Base-by-base conservation (phyloP, 1,140 invertebrate genomes). In the Pentalonia nigronervosa region DNA sequence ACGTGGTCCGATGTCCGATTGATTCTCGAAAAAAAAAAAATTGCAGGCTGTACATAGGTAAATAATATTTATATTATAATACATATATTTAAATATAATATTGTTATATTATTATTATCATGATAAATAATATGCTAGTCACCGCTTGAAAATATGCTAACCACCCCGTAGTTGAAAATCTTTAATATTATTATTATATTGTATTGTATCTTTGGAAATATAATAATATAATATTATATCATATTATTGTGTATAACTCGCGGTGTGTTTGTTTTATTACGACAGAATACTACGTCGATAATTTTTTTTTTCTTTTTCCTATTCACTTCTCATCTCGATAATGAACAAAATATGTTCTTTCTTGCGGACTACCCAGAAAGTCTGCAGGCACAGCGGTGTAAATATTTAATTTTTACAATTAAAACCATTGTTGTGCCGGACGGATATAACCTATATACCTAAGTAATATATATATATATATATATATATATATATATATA, bases 101-200 rank as follows among this genome's bases (percentile, higher is more conserved):
- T 60, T 60, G 56, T 60, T 60, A 60, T 60, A 90, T 60, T 90
- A 90, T 90, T 25, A 90, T 41, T 90, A 90, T 90, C 25, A 90
- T 90, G 21, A 60, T 60, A 41, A 60, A 88, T 36, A 21, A 56
- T 92, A 83, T 92, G 47, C 91, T 92, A 92, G 91, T 92, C 91
- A 84, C 91, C 48, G 91, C 91, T 92, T 92, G n/a, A 53, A 50
- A 92, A 92, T 84, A 92, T 53, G 91, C 91, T 92, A 92, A 92
- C 91, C 91, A 92, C 67, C 67, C 47, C 30, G 47, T 92, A 92
- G 76, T 83, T 84, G 56, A 92, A 50, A 83, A 25, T 92, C 34
- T 60, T 60, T 90, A 60, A 90, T 36, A 90, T 36, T n/a, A 87
- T 41, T 36, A 41, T 90, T 90, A 47, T 90, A 89, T 30, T 90